Conservation (phyloP, 2,113 vertebrate species). For the Scomber scombrus region DNA sequence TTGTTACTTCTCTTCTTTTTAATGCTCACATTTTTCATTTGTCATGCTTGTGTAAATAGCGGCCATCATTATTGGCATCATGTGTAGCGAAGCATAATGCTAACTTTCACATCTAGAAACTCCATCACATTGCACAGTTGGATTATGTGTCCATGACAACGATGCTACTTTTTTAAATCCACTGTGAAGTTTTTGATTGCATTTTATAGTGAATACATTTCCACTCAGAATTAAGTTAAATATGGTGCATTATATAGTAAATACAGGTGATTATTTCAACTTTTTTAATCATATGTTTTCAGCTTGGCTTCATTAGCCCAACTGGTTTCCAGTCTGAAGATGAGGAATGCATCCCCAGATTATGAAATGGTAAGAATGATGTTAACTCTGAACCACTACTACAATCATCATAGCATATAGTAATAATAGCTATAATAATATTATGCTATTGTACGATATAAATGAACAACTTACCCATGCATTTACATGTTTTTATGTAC, state of each 20-base stretch:
- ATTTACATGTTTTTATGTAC: too few relatives aligned
- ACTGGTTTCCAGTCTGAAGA: constrained; percentile 92
- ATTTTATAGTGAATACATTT: not conserved
- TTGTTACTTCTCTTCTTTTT: too few relatives aligned
- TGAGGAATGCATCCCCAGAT: constrained; percentile 88
- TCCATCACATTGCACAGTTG: not conserved
- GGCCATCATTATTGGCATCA: too few relatives aligned
- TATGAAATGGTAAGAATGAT: constrained; percentile 92
- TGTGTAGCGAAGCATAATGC: too few relatives aligned
- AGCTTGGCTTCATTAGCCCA: constrained; percentile 89
- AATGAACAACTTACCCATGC: too few relatives aligned
- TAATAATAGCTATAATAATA: too few relatives aligned
- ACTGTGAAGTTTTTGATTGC: not conserved
- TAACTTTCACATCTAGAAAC: not conserved
- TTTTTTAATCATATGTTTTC: constrained; percentile 58
- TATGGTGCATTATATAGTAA: not conserved
- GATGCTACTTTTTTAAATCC: not conserved
- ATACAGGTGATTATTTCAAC: too few relatives aligned
- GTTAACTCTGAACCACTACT: too few relatives aligned
- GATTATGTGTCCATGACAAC: not conserved
- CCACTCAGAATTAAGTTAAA: not conserved
- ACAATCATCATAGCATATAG: too few relatives aligned
- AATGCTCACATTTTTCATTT: too few relatives aligned
- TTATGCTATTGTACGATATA: too few relatives aligned
- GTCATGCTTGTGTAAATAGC: too few relatives aligned